Evolutionary conservation across 2,797 vertebrate genomes (phyloP).

Genomic region (Benthosema pterotum): DNA sequence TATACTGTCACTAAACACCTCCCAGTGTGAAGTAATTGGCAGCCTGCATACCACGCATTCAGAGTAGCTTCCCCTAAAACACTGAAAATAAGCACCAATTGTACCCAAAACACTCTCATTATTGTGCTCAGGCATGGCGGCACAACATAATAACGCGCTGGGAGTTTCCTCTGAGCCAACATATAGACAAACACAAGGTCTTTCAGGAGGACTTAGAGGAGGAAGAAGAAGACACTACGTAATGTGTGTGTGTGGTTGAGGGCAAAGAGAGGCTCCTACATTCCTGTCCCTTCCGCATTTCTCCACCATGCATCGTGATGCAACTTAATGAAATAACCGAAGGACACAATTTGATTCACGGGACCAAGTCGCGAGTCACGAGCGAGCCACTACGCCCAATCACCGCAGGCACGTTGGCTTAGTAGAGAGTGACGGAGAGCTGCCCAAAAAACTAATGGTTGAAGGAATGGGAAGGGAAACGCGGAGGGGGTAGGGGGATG

Average conservation of each 20-base stretch:
- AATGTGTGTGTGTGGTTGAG: conserved; percentile 23
- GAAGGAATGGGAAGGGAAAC: conserved; percentile 13
- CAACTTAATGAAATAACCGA: conserved; percentile 61
- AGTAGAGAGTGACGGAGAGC: conserved; percentile 7
- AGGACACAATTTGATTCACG: conserved; percentile 69
- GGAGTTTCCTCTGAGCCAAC: not conserved
- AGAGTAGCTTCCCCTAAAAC: no score
- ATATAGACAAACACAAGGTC: conserved; percentile 4
- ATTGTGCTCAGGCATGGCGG: not conserved
- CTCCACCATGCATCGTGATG: conserved; percentile 11
- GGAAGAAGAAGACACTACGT: conserved; percentile 18
- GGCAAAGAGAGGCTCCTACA: no score
- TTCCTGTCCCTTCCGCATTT: conserved; percentile 1
- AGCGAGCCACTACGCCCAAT: conserved; percentile 45
- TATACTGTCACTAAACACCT: no score
- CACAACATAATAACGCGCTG: not conserved
- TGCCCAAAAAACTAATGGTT: not conserved
- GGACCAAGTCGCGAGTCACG: conserved; percentile 74
- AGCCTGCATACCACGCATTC: no score
- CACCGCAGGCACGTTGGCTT: conserved; percentile 33
- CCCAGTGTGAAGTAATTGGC: no score
- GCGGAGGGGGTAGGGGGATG: not conserved
- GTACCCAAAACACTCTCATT: not conserved
- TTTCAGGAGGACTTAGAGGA: conserved; percentile 29
- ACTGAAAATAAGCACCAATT: not conserved